These are phyloP conservation scores for Trachurus trachurus DNA, from an alignment of 2,797 vertebrate species.

Conservation along the genomic window DNA sequence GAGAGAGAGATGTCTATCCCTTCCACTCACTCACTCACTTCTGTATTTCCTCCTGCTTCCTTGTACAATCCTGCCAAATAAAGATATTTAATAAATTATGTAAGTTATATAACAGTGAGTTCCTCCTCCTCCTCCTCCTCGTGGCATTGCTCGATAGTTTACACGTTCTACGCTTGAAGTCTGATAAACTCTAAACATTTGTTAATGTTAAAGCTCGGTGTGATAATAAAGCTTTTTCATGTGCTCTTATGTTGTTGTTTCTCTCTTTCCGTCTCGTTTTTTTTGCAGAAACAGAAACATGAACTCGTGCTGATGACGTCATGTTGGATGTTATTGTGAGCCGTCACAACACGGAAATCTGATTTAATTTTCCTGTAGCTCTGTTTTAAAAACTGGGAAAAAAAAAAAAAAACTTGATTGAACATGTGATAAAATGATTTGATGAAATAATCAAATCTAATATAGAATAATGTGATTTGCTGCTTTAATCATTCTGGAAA, in stretches of 20 bases:
- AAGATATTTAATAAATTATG: conserved; percentile 87
- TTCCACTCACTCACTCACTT: conserved; percentile 63
- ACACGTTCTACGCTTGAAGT: conserved; percentile 86
- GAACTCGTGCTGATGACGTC: not conserved
- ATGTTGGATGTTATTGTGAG: not conserved
- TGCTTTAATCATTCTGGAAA: too few relatives aligned
- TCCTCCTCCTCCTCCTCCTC: conserved; percentile 62
- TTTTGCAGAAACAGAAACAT: not conserved
- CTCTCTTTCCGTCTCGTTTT: not conserved
- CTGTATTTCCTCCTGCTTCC: conserved; percentile 81
- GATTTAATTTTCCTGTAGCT: too few relatives aligned
- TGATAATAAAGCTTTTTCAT: conserved; percentile 92
- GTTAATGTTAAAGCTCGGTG: conserved; percentile 88
- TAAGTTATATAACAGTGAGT: conserved; percentile 83
- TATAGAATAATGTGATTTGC: too few relatives aligned
- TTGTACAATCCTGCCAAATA: conserved; percentile 90
- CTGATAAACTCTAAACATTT: conserved; percentile 83
- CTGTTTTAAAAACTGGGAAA: too few relatives aligned
- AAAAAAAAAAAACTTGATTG: too few relatives aligned
- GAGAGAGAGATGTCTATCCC: conserved; percentile 53
- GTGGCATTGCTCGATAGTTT: conserved; percentile 88
- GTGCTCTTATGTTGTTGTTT: conserved; percentile 52
- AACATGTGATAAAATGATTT: too few relatives aligned
- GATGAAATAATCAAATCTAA: too few relatives aligned
- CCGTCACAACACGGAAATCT: too few relatives aligned